Evolutionary conservation across 2,888 invertebrate genomes (phyloP).

Genomic region (Alloplasta piceator): DNA sequence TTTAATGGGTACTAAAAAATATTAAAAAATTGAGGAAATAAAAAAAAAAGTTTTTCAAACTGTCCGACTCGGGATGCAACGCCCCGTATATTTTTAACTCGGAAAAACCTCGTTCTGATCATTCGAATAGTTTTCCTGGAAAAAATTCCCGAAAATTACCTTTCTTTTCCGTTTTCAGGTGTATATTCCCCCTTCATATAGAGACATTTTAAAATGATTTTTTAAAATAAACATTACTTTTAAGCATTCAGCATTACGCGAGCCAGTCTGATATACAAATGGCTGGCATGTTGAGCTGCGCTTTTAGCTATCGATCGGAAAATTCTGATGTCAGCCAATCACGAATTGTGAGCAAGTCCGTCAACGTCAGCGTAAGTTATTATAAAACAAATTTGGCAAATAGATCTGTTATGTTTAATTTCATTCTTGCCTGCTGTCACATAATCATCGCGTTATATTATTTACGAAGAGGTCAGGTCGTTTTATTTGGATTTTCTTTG

Average conservation of each 20-base stretch:
- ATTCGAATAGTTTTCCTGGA: too few species aligned
- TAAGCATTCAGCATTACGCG: conserved; percentile 92
- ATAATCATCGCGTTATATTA: conserved; percentile 46
- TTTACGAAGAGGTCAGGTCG: background rate
- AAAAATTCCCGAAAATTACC: too few species aligned
- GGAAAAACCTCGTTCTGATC: too few species aligned
- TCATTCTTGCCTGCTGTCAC: conserved; percentile 33
- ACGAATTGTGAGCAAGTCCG: conserved; percentile 84
- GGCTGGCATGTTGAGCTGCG: conserved; percentile 96
- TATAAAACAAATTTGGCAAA: conserved; percentile 20
- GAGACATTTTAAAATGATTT: conserved; percentile 7
- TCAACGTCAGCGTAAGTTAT: conserved; percentile 84
- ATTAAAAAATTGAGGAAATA: too few species aligned
- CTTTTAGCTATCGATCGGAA: conserved; percentile 89
- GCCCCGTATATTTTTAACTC: too few species aligned
- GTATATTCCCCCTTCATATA: too few species aligned
- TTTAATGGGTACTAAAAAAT: too few species aligned
- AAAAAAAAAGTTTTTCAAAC: too few species aligned
- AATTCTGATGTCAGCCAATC: conserved; percentile 83
- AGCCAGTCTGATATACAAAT: conserved; percentile 94
- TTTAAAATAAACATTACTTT: background rate
- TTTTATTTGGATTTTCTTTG: too few species aligned
- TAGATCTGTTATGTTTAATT: conserved; percentile 25
- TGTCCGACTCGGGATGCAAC: too few species aligned
- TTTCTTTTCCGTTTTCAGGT: too few species aligned